phyloP scores from a whole-genome alignment of 2,797 vertebrate genomes.

The Danio choprae region DNA sequence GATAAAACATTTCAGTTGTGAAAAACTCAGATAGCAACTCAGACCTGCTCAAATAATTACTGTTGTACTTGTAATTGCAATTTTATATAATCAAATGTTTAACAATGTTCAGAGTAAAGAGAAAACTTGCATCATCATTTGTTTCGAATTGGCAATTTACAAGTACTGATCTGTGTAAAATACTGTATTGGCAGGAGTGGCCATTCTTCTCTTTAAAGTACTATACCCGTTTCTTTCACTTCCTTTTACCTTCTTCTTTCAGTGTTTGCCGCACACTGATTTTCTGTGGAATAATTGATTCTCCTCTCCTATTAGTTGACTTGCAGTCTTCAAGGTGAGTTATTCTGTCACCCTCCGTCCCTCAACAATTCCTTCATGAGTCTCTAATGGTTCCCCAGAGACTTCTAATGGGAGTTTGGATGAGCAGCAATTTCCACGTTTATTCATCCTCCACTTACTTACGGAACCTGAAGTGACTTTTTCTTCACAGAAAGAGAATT shows the following conservation, averaged over 20 bases:
- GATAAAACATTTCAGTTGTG: too few species aligned
- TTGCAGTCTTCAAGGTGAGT: slow-evolving; percentile 65
- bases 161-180: neutral
- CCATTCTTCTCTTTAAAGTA: neutral
- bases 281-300: slow-evolving; percentile 67
- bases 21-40: too few species aligned
- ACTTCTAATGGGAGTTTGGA: slow-evolving; percentile 46
- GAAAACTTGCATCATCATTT: too few species aligned
- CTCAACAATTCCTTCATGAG: slow-evolving; percentile 1
- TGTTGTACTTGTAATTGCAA: too few species aligned
- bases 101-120: too few species aligned
- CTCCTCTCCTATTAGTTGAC: slow-evolving; percentile 61
- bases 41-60: too few species aligned
- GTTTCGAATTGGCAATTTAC: too few species aligned
- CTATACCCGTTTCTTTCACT: neutral
- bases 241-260: slow-evolving; percentile 1
- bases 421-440: slow-evolving; percentile 32
- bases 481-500: slow-evolving; percentile 28
- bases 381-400: slow-evolving; percentile 51
- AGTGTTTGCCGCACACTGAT: slow-evolving; percentile 9
- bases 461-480: slow-evolving; percentile 32
- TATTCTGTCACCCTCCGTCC: slow-evolving; percentile 51
- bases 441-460: slow-evolving; percentile 48
- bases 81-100: too few species aligned
- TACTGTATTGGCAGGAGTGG: neutral